Conservation (phyloP, 2,888 invertebrate genomes). For the Ischnus inquisitorius region DNA sequence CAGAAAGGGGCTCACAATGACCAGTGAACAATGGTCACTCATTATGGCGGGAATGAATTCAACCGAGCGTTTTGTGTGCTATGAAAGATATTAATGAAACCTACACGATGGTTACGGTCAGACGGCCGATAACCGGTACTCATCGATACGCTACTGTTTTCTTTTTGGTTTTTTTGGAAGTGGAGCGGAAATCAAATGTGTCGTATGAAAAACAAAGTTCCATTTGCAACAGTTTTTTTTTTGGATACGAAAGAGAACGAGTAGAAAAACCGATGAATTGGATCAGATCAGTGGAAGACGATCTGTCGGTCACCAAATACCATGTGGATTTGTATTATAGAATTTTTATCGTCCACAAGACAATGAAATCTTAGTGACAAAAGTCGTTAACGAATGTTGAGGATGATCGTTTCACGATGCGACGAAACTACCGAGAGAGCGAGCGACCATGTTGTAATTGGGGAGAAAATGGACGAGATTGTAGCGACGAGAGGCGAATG, state of each 20-base stretch:
- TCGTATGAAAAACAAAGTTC: background rate
- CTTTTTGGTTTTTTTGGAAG: background rate
- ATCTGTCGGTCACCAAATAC: slow-evolving; percentile 43
- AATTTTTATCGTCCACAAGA: slow-evolving; percentile 43
- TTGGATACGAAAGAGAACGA: background rate
- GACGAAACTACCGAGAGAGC: slow-evolving; percentile 63
- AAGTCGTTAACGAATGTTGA: slow-evolving; percentile 53
- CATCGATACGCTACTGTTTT: slow-evolving; percentile 9
- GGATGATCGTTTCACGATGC: slow-evolving; percentile 49
- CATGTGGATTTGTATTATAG: slow-evolving; percentile 55
- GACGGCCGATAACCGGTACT: slow-evolving; percentile 6
- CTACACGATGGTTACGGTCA: slow-evolving; percentile 20
- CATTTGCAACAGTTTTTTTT: background rate
- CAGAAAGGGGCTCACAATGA: slow-evolving; percentile 73
- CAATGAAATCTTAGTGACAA: slow-evolving; percentile 60
- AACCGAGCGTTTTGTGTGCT: slow-evolving; percentile 71
- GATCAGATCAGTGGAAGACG: background rate
- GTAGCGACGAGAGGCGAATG: slow-evolving; percentile 74
- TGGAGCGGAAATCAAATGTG: background rate
- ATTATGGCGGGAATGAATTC: slow-evolving; percentile 77
- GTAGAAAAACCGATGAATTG: background rate
- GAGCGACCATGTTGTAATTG: slow-evolving; percentile 75
- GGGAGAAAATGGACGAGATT: slow-evolving; percentile 74
- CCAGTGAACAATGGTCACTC: slow-evolving; percentile 79
- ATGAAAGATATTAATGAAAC: slow-evolving; percentile 80